Base-by-base conservation (phyloP, 2,113 vertebrate genomes). In the Stercorarius parasiticus region DNA sequence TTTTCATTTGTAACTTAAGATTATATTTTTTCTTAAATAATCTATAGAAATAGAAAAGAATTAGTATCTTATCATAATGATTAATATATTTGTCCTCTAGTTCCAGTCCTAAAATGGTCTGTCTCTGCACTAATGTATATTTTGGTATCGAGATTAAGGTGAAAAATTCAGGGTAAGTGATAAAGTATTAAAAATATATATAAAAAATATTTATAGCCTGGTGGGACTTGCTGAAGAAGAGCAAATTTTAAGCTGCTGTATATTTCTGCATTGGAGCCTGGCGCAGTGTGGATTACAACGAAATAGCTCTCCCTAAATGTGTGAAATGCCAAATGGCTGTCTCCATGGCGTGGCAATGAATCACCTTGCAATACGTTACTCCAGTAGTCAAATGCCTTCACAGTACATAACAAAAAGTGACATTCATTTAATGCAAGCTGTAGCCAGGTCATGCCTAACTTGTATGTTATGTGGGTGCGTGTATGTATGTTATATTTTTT, bases 1-100 rank as follows among this genome's bases (percentile, higher is more conserved):
- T 72, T 96, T 89, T 53, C 11, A 65, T 91, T 96, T 89, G 36
- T 71, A 91, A 85, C 11, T 62, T 55, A 62, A 78, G 36, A 86
- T 69, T 59, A 34, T 94, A 70, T 69, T 92, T 95, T 83, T 90
- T 82, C 47, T 58, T 74, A 58, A 84, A 52, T 61, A 26, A 72
- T 80, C 8, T 70, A 15, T 19, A 79, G 34, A 53, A 79, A 71
- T 32, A 93, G 38, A 88, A 52, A 76, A 90, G 2, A 73, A 72
- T 70, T 78, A 18, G 6, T 83, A 32, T 82, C 15, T 66, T 82
- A 67, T 65, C 25, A 52, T 56, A 70, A 40, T 49, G 55, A 80
- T 88, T 82, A 91, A 86, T 97, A 36, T 91, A 91, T 96, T 93
- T 95, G 69, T 81, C 43, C 8, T 91, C 26, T 83, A 53, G 15